These are phyloP conservation scores for Melanotaenia maccullochi DNA, from an alignment of 2,797 vertebrate genomes.

Conservation along the genomic window DNA sequence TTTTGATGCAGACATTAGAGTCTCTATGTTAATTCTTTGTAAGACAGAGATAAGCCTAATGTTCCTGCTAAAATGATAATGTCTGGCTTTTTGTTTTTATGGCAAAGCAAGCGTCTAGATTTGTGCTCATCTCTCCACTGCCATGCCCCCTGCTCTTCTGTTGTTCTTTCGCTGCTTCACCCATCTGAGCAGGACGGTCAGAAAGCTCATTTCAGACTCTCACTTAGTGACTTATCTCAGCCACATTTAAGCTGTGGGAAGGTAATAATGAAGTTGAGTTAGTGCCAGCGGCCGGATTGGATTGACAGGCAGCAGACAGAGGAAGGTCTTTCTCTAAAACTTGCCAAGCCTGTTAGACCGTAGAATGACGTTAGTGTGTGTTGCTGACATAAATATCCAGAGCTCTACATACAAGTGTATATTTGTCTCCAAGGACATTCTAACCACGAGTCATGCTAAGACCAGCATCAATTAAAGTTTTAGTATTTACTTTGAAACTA, in stretches of 20 bases:
- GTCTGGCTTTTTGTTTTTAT: background rate
- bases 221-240: conserved; percentile 53
- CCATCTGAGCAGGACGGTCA: conserved; percentile 6
- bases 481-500: background rate
- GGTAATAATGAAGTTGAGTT: conserved; percentile 74
- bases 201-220: conserved; percentile 38
- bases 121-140: conserved; percentile 11
- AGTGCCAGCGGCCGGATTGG: conserved; percentile 66
- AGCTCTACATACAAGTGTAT: background rate
- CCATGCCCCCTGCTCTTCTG: conserved; percentile 9
- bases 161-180: conserved; percentile 25
- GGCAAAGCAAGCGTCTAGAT: background rate
- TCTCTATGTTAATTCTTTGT: background rate
- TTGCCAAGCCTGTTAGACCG: conserved; percentile 33
- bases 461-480: background rate
- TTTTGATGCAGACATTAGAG: background rate
- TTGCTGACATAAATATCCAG: conserved; percentile 54
- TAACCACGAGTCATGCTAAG: background rate
- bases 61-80: background rate
- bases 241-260: conserved; percentile 67
- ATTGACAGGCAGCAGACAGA: conserved; percentile 64
- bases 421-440: conserved; percentile 13
- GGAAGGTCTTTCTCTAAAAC: conserved; percentile 61
- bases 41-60: background rate
- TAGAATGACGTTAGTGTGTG: conserved; percentile 46